phyloP scores from a whole-genome alignment of 2,113 vertebrate genomes.

The Rhinolophus ferrumequinum region DNA sequence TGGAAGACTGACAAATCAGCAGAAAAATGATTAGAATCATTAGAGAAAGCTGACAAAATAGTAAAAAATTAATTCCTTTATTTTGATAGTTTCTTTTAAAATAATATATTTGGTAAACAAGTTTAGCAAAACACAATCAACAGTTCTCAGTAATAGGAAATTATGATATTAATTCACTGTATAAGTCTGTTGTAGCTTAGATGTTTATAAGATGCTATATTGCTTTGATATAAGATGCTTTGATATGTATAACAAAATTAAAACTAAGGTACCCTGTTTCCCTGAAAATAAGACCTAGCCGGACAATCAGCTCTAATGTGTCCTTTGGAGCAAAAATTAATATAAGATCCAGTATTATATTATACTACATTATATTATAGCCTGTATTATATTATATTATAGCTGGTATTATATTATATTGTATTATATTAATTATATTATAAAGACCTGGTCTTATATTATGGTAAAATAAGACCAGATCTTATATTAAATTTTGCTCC shows the following conservation, averaged over 20 bases:
- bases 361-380: too few species aligned
- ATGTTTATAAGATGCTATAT: not conserved
- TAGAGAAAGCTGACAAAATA: not conserved
- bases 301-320: too few species aligned
- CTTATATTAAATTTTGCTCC: too few species aligned
- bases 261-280: not conserved
- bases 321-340: too few species aligned
- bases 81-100: slow-evolving; percentile 1
- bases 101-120: not conserved
- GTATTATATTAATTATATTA: too few species aligned
- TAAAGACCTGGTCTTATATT: too few species aligned
- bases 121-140: not conserved
- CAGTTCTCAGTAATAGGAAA: not conserved
- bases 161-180: not conserved
- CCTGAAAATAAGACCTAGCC: too few species aligned
- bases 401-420: too few species aligned
- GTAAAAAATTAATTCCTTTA: slow-evolving; percentile 2
- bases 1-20: not conserved
- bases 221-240: not conserved
- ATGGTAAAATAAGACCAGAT: too few species aligned
- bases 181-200: not conserved
- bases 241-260: not conserved
- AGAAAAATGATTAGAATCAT: not conserved
- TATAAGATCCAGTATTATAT: too few species aligned
- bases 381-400: too few species aligned